phyloP scores from a whole-genome alignment of 1,140 invertebrate genomes.

The Caenorhabditis tropicalis region DNA sequence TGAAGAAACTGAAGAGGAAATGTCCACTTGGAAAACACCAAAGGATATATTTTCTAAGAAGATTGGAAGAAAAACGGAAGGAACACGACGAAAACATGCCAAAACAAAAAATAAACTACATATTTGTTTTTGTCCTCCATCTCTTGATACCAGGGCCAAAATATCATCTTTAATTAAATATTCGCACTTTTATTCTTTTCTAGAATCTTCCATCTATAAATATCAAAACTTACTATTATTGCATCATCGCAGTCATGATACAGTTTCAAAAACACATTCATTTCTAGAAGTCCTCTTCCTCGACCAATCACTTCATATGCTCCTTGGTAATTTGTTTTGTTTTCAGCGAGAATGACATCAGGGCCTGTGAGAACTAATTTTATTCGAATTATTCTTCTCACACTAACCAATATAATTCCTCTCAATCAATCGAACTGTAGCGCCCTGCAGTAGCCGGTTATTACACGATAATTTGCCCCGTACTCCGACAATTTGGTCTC shows the following conservation, averaged over 20 bases:
- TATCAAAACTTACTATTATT: constrained; percentile 51
- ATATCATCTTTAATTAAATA: too few relatives aligned
- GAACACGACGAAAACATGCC: too few relatives aligned
- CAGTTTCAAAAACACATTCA: constrained; percentile 63
- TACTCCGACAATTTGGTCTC: constrained; percentile 47
- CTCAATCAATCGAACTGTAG: constrained; percentile 62
- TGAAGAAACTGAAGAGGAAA: not conserved
- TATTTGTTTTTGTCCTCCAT: too few relatives aligned
- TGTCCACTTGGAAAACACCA: not conserved
- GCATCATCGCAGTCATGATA: constrained; percentile 61
- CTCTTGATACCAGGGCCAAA: too few relatives aligned
- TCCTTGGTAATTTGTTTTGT: constrained; percentile 60
- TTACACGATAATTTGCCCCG: constrained; percentile 33
- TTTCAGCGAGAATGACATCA: constrained; percentile 61
- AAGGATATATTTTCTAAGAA: not conserved
- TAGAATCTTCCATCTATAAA: not conserved
- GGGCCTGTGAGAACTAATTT: constrained; percentile 49
- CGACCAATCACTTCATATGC: constrained; percentile 58
- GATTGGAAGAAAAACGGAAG: not conserved
- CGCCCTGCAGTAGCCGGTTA: constrained; percentile 30
- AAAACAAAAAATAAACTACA: too few relatives aligned
- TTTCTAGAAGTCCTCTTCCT: constrained; percentile 57
- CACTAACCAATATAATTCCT: constrained; percentile 60
- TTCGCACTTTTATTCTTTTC: too few relatives aligned
- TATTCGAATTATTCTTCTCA: not conserved